Conservation (phyloP, 2,888 invertebrate species). For the Ecdyonurus torrentis region DNA sequence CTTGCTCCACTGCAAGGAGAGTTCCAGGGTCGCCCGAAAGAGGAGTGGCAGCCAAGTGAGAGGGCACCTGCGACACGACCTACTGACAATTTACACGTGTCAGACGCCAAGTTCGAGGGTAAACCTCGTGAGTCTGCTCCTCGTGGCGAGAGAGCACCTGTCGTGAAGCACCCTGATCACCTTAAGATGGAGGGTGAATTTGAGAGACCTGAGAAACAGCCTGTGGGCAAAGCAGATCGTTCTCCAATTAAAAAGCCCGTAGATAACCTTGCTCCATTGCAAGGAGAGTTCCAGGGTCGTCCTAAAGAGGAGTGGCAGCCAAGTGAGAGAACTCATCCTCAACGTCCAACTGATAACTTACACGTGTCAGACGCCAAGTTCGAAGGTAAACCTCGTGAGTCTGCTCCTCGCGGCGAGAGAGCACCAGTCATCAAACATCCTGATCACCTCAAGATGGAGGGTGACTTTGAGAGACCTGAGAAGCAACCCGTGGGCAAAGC, state of each 20-base stretch:
- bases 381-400: too few relatives aligned
- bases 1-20: conserved; percentile 37
- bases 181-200: conserved; percentile 15
- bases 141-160: conserved; percentile 12
- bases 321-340: too few relatives aligned
- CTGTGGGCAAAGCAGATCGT: conserved; percentile 12
- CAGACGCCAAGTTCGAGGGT: conserved; percentile 33
- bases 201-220: conserved; percentile 15
- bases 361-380: too few relatives aligned
- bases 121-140: too few relatives aligned
- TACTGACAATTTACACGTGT: conserved; percentile 31
- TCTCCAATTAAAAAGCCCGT: conserved; percentile 13
- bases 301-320: too few relatives aligned
- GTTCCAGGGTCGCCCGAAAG: conserved; percentile 16
- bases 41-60: conserved; percentile 9
- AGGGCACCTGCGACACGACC: conserved; percentile 24
- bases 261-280: conserved; percentile 25
- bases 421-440: conserved; percentile 17
- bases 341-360: too few relatives aligned
- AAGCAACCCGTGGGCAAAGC: conserved; percentile 14
- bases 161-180: conserved; percentile 13
- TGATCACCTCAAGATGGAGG: conserved; percentile 21
- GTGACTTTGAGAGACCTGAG: conserved; percentile 25
- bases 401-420: conserved; percentile 11
- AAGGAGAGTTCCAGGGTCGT: conserved; percentile 24